Base-by-base conservation (phyloP, 1,140 invertebrate species). In the Drosophila mojavensis region DNA sequence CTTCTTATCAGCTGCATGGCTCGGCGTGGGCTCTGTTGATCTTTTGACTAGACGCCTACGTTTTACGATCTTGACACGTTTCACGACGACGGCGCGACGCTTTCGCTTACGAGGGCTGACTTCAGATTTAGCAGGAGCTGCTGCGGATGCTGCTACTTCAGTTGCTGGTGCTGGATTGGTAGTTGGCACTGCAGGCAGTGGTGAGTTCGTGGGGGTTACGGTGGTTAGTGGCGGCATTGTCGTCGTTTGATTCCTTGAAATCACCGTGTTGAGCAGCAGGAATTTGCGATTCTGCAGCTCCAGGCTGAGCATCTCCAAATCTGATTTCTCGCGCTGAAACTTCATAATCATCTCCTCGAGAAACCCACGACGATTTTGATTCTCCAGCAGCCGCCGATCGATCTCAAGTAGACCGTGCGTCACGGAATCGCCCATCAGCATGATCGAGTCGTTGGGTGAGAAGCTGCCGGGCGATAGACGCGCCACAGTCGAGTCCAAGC, bases 281-380 rank as follows among this genome's bases (percentile, higher is more conserved):
- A 90, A 84, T 59, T 88, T 91, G 6, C 79, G 79, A 78, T 70
- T 91, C 68, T 92, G 88, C 45, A 92, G 41, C 63, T 92, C 78
- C 24, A 91, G 58, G 17, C 62, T 89, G 6, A 55, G 45, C 66
- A 84, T 65, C 62, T 91, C 90, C 20, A 90, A 59, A 15, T 88
- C 75, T 6, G 83, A 85, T 64, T 91, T 92, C 47, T 91, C 85
- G 9, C 82, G 91, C 33, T 92, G 91, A 36, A 91, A 78, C 41
- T 92, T 91, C 33, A 81, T 45, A 13, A 92, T 91, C 80, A 91
- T 92, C 36, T 91, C 88, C 20, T 92, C 90, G n/a, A 92, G 69
- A 48, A 81, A 79, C 39, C 68, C 78, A 48, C 91, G 91, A 4
- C 90, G 83, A 50, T 79, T 90, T 17, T 90, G 81, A 28, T 91